phyloP scores from a whole-genome alignment of 2,113 vertebrate genomes.

The Scomber scombrus region DNA sequence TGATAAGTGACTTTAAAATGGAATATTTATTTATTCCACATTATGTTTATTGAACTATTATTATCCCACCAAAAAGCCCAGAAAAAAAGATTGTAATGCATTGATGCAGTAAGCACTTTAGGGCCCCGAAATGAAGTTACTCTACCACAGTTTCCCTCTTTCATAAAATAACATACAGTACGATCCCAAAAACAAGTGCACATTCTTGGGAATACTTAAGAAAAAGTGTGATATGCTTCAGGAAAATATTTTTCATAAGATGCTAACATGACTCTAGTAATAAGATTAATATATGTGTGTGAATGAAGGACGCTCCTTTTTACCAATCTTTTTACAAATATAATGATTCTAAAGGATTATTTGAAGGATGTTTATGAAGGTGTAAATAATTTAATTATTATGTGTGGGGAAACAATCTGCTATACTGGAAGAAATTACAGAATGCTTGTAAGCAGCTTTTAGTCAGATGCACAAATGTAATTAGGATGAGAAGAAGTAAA shows the following conservation, averaged over 20 bases:
- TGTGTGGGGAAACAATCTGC: constrained; percentile 42
- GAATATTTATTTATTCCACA: constrained; percentile 10
- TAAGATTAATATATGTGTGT: constrained; percentile 44
- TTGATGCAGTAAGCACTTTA: constrained; percentile 9
- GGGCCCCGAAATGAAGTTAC: not conserved
- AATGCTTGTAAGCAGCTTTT: constrained; percentile 30
- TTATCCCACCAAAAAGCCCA: constrained; percentile 7
- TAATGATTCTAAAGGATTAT: constrained; percentile 56
- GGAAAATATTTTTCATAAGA: constrained; percentile 27
- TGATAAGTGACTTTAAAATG: not conserved
- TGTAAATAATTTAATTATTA: constrained; percentile 36
- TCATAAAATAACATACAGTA: not conserved
- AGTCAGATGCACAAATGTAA: constrained; percentile 15
- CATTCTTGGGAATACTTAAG: not conserved
- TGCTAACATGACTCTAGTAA: constrained; percentile 55
- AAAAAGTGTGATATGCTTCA: constrained; percentile 21
- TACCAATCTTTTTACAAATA: constrained; percentile 43
- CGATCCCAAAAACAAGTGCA: not conserved
- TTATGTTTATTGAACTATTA: constrained; percentile 38
- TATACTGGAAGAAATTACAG: constrained; percentile 24
- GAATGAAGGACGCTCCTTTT: constrained; percentile 67
- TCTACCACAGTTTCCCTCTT: not conserved
- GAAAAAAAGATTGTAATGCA: not conserved
- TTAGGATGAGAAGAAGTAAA: not conserved
- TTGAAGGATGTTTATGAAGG: constrained; percentile 65